Evolutionary conservation across 2,113 vertebrate genomes (phyloP).

Genomic region (Hyperoodon ampullatus): DNA sequence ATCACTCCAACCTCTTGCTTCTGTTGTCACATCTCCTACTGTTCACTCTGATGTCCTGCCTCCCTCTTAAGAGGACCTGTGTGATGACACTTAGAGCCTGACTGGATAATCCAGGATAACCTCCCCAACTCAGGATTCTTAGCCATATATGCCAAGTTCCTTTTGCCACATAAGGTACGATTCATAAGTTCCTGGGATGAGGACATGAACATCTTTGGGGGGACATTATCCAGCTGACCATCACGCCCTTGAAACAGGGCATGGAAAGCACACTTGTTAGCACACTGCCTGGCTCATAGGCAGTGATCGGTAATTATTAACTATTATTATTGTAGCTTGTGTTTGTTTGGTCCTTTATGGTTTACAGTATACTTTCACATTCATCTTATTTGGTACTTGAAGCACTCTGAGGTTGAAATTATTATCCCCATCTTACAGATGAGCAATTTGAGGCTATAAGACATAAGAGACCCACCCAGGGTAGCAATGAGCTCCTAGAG

Average conservation of each 20-base stretch:
- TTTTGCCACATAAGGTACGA: background rate
- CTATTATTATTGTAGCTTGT: background rate
- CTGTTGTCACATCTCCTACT: background rate
- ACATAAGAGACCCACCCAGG: background rate
- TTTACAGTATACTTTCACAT: background rate
- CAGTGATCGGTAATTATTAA: background rate
- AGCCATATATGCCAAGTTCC: background rate
- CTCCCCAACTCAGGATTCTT: background rate
- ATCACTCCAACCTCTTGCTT: background rate
- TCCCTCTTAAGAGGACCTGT: background rate
- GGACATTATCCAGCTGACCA: background rate
- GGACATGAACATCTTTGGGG: background rate
- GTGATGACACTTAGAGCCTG: background rate
- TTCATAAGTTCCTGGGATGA: background rate
- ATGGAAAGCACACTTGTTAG: background rate
- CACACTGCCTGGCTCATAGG: rapidly evolving
- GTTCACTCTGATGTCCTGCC: background rate
- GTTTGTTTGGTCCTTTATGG: background rate
- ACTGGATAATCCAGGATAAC: background rate
- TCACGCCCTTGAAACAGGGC: background rate
- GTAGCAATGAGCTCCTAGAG: background rate
- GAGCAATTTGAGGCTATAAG: background rate
- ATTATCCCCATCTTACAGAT: background rate
- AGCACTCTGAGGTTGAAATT: background rate
- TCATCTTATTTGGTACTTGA: background rate